These are phyloP conservation scores for Apotomis betuletana DNA, from an alignment of 2,888 invertebrate genomes.

Conservation along the genomic window DNA sequence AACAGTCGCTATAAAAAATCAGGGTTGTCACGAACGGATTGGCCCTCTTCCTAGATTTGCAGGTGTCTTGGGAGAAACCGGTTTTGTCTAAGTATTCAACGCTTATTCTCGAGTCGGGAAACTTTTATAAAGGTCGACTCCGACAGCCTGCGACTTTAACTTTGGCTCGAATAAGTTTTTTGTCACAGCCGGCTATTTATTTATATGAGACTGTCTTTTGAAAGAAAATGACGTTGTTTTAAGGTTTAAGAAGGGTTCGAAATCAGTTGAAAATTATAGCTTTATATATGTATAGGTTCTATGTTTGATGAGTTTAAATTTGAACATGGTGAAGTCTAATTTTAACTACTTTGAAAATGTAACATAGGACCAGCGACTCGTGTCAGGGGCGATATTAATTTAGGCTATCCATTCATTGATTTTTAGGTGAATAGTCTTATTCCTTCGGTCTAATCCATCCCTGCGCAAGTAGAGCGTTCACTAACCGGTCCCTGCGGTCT, in stretches of 20 bases:
- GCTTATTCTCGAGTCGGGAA: constrained; percentile 4
- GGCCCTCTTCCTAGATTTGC: constrained; percentile 1
- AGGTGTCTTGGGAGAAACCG: neutral
- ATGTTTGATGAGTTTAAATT: too few species aligned
- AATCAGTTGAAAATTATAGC: too few species aligned
- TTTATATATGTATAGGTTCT: too few species aligned
- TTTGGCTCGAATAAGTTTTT: constrained; percentile 5
- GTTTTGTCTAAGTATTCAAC: constrained; percentile 8
- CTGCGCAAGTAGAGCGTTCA: constrained; percentile 20
- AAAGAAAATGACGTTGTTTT: neutral
- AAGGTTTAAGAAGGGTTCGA: too few species aligned
- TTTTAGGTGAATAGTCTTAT: neutral
- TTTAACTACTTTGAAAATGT: too few species aligned
- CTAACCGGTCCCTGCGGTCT: constrained; percentile 20
- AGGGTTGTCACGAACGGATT: constrained; percentile 15
- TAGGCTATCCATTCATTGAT: too few species aligned
- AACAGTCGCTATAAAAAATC: constrained; percentile 13
- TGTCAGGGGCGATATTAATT: too few species aligned
- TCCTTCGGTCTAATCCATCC: constrained; percentile 1
- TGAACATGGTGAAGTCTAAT: too few species aligned
- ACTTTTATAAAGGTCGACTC: constrained; percentile 12
- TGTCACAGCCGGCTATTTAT: constrained; percentile 8
- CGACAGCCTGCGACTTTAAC: neutral
- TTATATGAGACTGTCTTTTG: neutral
- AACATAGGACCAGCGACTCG: too few species aligned